phyloP scores from a whole-genome alignment of 2,113 vertebrate species.

The Calyptomena viridis region DNA sequence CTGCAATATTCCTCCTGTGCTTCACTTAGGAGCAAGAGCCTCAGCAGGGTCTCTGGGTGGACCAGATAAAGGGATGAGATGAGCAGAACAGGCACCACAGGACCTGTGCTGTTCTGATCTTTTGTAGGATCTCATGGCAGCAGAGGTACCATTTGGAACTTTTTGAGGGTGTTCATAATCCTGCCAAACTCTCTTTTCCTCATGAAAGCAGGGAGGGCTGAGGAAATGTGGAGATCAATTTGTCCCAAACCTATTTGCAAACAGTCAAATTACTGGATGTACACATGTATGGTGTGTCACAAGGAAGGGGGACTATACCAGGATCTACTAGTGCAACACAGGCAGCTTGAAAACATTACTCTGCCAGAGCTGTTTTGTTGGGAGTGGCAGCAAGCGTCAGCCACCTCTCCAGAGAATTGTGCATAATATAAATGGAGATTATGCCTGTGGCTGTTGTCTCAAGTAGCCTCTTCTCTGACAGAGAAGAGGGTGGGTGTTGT shows the following conservation, averaged over 20 bases:
- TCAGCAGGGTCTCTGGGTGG: neutral
- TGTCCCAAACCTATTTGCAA: neutral
- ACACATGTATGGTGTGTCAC: accelerated
- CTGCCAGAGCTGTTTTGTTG: neutral
- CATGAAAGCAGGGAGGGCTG: neutral
- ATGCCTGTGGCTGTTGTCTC: neutral
- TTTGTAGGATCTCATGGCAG: neutral
- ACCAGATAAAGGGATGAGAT: neutral
- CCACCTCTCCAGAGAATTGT: neutral
- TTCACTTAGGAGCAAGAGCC: neutral
- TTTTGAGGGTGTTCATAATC: neutral
- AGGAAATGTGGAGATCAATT: accelerated
- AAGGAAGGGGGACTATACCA: neutral
- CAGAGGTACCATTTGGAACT: neutral
- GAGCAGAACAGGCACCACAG: neutral
- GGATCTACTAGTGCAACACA: neutral
- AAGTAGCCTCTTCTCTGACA: neutral
- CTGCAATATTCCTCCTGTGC: neutral
- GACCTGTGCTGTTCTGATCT: accelerated
- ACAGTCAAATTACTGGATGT: accelerated
- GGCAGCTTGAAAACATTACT: neutral
- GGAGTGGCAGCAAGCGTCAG: neutral
- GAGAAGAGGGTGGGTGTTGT: neutral
- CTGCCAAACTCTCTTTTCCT: neutral
- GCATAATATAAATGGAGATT: neutral